These are phyloP conservation scores for Pararge aegeria DNA, from an alignment of 1,140 invertebrate genomes.

Conservation along the genomic window DNA sequence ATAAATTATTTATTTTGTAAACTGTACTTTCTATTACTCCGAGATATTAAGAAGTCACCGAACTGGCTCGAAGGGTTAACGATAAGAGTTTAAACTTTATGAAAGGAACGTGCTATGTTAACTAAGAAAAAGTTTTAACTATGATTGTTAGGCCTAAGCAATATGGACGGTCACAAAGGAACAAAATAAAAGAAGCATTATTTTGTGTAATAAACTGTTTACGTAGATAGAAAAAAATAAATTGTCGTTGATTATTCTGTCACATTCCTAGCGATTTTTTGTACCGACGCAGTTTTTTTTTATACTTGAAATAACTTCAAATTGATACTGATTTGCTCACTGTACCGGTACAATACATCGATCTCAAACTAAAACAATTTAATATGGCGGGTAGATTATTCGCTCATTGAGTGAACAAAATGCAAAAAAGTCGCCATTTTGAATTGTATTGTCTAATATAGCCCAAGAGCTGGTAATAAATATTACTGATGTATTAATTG, in stretches of 20 bases:
- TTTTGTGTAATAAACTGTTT: conserved; percentile 56
- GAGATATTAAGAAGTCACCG: too few relatives aligned
- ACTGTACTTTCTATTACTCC: background rate
- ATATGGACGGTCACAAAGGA: conserved; percentile 22
- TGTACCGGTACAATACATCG: background rate
- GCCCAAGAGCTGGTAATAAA: too few relatives aligned
- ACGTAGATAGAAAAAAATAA: conserved; percentile 45
- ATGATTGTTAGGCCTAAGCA: too few relatives aligned
- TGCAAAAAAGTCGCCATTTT: background rate
- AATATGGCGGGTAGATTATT: background rate
- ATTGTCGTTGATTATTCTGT: conserved; percentile 8
- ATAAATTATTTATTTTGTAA: conserved; percentile 2
- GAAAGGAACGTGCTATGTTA: too few relatives aligned
- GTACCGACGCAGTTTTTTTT: background rate
- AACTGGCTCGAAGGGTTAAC: too few relatives aligned
- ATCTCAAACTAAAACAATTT: background rate
- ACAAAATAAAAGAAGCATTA: conserved; percentile 37
- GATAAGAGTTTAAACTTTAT: too few relatives aligned
- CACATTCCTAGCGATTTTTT: background rate
- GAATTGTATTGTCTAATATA: background rate
- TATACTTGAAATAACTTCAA: background rate
- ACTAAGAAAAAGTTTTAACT: too few relatives aligned
- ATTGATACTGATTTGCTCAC: background rate
- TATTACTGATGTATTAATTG: too few relatives aligned
- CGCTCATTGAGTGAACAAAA: background rate